A percentile compares a stretch with the other conserved stretches of the same genome.
These are phyloP conservation scores for Oreonectes daqikongensis DNA, from an alignment of 2,797 vertebrate species.

Conservation along the genomic window DNA sequence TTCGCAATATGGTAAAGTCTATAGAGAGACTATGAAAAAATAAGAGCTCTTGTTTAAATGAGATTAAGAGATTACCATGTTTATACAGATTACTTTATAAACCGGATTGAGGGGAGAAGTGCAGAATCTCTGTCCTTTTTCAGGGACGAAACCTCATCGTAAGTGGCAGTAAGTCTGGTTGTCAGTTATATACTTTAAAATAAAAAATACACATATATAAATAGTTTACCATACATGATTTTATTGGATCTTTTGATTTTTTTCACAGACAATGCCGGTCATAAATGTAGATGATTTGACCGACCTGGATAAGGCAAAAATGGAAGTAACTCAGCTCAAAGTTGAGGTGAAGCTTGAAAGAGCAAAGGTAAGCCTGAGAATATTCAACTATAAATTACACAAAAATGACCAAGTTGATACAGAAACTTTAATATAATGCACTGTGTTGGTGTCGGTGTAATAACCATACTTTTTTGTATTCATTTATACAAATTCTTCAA, in stretches of 20 bases:
- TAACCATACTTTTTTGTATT: no score
- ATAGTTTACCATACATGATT: background rate
- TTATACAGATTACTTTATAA: conserved; percentile 83
- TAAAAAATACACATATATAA: background rate
- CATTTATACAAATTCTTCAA: no score
- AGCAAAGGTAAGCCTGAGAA: conserved; percentile 81
- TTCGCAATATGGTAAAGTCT: background rate
- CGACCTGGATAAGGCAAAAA: conserved; percentile 90
- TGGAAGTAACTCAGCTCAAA: conserved; percentile 92
- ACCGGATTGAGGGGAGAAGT: conserved; percentile 68
- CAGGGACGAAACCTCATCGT: conserved; percentile 65
- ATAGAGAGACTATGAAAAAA: conserved; percentile 46
- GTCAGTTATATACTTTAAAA: conserved; percentile 5
- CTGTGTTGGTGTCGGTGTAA: no score
- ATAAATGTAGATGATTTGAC: conserved; percentile 91
- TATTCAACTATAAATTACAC: background rate
- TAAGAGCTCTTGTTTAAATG: conserved; percentile 72
- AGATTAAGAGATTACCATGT: conserved; percentile 80
- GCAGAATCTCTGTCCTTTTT: conserved; percentile 66
- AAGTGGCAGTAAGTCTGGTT: conserved; percentile 68
- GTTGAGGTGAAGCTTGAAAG: conserved; percentile 88
- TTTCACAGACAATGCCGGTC: conserved; percentile 82
- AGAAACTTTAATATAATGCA: background rate
- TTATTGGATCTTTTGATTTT: conserved; percentile 1
- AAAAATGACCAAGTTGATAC: background rate